These are phyloP conservation scores for Parotocinclus haroldoi DNA, from an alignment of 2,797 vertebrate genomes.

Conservation along the genomic window DNA sequence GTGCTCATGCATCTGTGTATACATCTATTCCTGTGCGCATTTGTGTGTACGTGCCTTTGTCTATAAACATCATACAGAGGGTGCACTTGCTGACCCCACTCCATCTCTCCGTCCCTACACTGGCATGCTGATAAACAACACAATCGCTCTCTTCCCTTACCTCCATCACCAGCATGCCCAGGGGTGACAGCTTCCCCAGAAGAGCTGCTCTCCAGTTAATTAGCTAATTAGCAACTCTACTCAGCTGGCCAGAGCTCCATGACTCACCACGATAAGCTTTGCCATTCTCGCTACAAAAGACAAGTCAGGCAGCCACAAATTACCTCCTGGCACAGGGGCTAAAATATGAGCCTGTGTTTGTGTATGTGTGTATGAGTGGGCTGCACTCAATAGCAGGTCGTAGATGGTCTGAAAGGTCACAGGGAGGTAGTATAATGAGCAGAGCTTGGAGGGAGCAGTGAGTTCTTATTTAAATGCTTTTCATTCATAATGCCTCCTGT, in stretches of 20 bases:
- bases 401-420: conserved; percentile 41
- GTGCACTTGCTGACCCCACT: conserved; percentile 39
- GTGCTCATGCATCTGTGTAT: conserved; percentile 1
- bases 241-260: conserved; percentile 31
- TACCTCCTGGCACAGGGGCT: conserved; percentile 33
- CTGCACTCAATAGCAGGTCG: conserved; percentile 19
- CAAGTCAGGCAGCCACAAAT: conserved; percentile 39
- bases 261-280: conserved; percentile 39
- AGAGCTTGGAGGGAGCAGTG: conserved; percentile 22
- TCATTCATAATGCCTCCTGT: conserved; percentile 39
- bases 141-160: conserved; percentile 30
- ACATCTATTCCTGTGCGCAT: conserved; percentile 4
- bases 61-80: conserved; percentile 9
- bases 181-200: conserved; percentile 22
- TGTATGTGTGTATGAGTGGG: conserved; percentile 19
- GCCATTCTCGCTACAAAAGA: conserved; percentile 28
- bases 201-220: conserved; percentile 45
- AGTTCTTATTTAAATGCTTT: conserved; percentile 35
- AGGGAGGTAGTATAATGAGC: conserved; percentile 39
- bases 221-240: conserved; percentile 47
- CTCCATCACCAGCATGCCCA: conserved; percentile 26
- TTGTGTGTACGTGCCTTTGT: conserved; percentile 15
- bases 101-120: conserved; percentile 12
- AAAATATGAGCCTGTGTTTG: conserved; percentile 25
- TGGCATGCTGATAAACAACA: conserved; percentile 14